These are phyloP conservation scores for Prionace glauca DNA, from an alignment of 2,797 vertebrate species.

Conservation along the genomic window DNA sequence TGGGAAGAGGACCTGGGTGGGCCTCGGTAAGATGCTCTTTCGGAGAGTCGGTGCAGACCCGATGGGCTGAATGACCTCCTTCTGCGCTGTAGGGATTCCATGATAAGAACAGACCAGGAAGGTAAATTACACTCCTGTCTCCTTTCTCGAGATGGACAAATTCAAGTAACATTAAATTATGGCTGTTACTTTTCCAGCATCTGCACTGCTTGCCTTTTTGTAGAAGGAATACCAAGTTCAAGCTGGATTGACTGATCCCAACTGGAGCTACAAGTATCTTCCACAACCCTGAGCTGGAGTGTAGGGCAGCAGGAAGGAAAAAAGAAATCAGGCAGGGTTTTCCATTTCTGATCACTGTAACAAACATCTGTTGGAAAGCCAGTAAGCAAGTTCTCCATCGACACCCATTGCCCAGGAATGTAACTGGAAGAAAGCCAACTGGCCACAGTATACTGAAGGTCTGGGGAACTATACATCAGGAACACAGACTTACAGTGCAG, in stretches of 20 bases:
- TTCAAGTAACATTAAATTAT: not conserved
- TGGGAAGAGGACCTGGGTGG: no score
- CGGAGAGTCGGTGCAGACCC: no score
- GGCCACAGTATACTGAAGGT: not conserved
- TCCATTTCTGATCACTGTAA: not conserved
- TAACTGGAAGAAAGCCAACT: not conserved
- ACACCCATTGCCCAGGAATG: no score
- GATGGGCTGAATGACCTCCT: no score
- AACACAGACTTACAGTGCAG: no score
- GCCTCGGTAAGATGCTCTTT: no score
- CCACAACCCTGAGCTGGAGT: no score
- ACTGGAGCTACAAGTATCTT: not conserved
- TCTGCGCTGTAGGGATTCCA: no score
- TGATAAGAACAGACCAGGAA: no score
- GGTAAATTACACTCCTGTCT: not conserved
- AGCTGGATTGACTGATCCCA: not conserved
- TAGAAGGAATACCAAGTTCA: not conserved
- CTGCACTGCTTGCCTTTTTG: not conserved
- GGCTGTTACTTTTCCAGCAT: not conserved
- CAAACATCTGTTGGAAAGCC: no score
- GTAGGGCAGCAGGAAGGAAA: no score
- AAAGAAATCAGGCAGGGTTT: not conserved
- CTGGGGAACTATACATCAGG: not conserved
- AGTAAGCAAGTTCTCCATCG: no score
- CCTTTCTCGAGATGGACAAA: not conserved